Evolutionary conservation across 1,140 invertebrate genomes (phyloP), one percentile per base, ranked within the genome.

Genomic region (Drosophila watanabei): DNA sequence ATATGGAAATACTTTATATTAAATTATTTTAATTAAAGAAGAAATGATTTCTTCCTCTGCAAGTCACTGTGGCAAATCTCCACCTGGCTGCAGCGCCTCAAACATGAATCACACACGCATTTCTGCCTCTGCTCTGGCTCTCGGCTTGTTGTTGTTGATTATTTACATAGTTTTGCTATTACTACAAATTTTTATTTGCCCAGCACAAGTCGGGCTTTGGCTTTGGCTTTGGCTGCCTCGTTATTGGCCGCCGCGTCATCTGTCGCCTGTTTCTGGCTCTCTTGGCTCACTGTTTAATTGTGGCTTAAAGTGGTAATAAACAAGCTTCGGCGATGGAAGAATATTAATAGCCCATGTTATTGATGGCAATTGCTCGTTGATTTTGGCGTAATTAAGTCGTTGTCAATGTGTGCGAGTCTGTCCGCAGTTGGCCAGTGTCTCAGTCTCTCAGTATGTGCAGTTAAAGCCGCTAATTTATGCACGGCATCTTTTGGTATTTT

Each of bases 321-420:
- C 87, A 86, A 86, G 79, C 87, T 83, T 75, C 68, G 71, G 52
- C 77, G 71, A 80, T 71, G 51, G 79, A 85, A 91, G 87, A 86
- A 92, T 92, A 92, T 92, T 92, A 92, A 92, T 92, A 87, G 90
- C 62, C 80, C 85, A 72, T 90, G 89, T 92, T 92, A 92, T 92
- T 92, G 90, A 92, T 92, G 89, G 90, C 89, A 92, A 92, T 90
- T 92, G 86, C 82, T 90, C 85, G 90, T 90, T 92, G 85, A 92
- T 81, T 92, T 92, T 92, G 90, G 90, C 89, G 85, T 92, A 92
- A 92, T 92, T 92, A 92, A 92, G 90, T 92, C 90, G 82, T 92
- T 90, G 86, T 85, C 78, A 54, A 52, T 59, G 63, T 83, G 60
- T 83, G 71, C 46, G 60, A 54, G 46, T 78, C 33, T 41, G 28